phyloP scores from a whole-genome alignment of 2,888 invertebrate species.

The Platypus cylindrus region DNA sequence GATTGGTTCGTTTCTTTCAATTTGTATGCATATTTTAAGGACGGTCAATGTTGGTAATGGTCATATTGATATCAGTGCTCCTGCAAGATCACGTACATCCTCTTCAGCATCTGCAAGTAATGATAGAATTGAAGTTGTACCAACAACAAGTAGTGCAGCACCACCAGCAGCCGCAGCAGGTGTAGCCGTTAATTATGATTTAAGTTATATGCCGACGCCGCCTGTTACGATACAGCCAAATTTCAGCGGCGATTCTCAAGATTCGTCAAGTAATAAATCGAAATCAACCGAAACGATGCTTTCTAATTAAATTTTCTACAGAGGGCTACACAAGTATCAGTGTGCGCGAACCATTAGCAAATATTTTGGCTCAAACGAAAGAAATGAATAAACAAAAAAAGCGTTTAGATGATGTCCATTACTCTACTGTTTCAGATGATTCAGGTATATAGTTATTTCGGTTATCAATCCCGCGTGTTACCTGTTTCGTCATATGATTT shows the following conservation, averaged over 20 bases:
- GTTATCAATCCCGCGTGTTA: too few relatives aligned
- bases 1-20: not conserved
- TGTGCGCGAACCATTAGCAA: constrained; percentile 76
- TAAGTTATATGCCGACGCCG: constrained; percentile 84
- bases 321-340: constrained; percentile 89
- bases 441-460: constrained; percentile 46
- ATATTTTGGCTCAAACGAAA: constrained; percentile 55
- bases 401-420: constrained; percentile 54
- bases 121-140: constrained; percentile 48
- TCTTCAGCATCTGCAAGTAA: constrained; percentile 38
- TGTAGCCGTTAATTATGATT: constrained; percentile 74
- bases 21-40: constrained; percentile 4
- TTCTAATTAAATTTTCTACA: constrained; percentile 25
- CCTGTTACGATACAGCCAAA: constrained; percentile 49
- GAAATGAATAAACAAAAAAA: constrained; percentile 34
- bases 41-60: constrained; percentile 18
- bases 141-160: too few relatives aligned
- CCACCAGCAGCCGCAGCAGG: constrained; percentile 77
- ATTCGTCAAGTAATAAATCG: constrained; percentile 61
- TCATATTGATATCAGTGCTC: constrained; percentile 34
- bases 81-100: constrained; percentile 38
- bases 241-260: constrained; percentile 85
- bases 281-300: not conserved
- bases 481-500: not conserved
- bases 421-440: constrained; percentile 85